Base-by-base conservation (phyloP, 2,797 vertebrate genomes). In the Molossus alvarezi region DNA sequence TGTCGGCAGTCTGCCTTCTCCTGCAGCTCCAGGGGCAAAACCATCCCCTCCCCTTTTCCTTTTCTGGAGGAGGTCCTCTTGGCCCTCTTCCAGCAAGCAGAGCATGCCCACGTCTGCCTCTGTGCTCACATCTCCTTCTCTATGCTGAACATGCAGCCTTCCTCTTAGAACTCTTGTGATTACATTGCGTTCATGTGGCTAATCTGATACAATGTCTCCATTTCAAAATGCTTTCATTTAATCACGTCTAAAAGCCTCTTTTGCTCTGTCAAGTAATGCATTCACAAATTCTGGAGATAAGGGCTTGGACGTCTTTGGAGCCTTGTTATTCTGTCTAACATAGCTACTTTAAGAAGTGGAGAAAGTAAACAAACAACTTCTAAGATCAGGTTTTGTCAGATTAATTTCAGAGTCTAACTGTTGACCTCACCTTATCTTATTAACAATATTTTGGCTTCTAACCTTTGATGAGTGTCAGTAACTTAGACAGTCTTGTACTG, bases 331-430 rank as follows among this genome's bases (percentile, higher is more conserved):
- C 13, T 69, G 1, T 57, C 15, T 76, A 51, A 37, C 67, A 27
- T 6, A 81, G n/a, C 15, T 65, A 58, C 14, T 81, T 27, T 72
- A 87, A 80, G 60, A 45, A 9, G 75, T 81, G 3, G 5, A 64
- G 5, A 45, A 17, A 67, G 11, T 41, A 67, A 87, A 11, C 18
- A 65, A 55, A 1, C 4, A 64, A 13, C 37, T 65, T 82, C 17
- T 55, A 72, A 51, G 15, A 48, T 72, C 27, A 33, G 12, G 67
- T 72, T 84, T 95, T 75, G 3, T 33, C 88, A 89, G 95, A 91
- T 6, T 37, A 85, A 76, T 81, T 84, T 81, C 60, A 84, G 65
- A 69, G 17, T 88, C 27, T 85, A 17, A 84, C 14, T 51, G 41
- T 82, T 11, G 33, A 64, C 2, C 11, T 83, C 15, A 57, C 10